Conservation (phyloP, 2,888 invertebrate genomes). For the Polydrusus pterygomalis region DNA sequence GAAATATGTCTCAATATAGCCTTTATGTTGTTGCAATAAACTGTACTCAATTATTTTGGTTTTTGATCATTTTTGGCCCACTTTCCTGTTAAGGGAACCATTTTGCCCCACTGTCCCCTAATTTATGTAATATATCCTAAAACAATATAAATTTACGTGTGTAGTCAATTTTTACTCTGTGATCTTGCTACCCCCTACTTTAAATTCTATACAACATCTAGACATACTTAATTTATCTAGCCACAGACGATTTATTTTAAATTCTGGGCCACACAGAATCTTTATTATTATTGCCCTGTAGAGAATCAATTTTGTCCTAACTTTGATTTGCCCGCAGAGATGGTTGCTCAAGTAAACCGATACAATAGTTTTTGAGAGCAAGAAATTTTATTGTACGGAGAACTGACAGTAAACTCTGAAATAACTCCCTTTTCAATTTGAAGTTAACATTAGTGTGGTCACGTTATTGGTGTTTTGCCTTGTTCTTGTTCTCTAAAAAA, state of each 20-base stretch:
- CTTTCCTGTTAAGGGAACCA: no score
- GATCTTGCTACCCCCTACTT: no score
- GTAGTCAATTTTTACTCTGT: no score
- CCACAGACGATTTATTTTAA: background rate
- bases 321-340: slow-evolving; percentile 2
- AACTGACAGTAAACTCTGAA: slow-evolving; percentile 12
- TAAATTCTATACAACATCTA: background rate
- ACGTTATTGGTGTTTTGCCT: background rate
- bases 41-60: no score
- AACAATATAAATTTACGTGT: no score
- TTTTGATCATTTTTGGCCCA: no score
- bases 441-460: background rate
- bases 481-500: no score
- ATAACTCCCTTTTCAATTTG: slow-evolving; percentile 22
- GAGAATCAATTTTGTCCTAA: slow-evolving; percentile 8
- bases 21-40: no score
- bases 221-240: background rate
- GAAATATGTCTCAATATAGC: no score
- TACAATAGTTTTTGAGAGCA: slow-evolving; percentile 16
- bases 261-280: background rate
- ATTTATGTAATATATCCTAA: no score
- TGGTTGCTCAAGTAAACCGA: slow-evolving; percentile 13
- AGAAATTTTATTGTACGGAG: slow-evolving; percentile 9
- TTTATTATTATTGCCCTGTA: background rate
- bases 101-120: no score